Evolutionary conservation across 2,888 invertebrate species (phyloP).

Genomic region (Drosophila subquinaria): DNA sequence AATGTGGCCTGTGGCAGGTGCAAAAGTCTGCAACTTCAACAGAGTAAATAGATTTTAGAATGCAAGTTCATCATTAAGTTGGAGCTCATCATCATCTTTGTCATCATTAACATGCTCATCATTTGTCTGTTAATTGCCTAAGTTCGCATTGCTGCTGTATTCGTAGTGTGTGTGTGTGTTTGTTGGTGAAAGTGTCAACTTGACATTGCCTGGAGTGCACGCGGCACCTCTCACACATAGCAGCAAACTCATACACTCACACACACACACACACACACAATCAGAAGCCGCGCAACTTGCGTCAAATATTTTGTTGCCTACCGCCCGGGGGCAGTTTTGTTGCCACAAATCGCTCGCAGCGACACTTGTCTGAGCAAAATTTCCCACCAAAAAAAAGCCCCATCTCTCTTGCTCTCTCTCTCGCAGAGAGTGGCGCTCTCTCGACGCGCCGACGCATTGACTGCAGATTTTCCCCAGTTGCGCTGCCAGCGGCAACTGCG

Average conservation of each 20-base stretch:
- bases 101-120: neutral
- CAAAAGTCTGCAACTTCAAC: neutral
- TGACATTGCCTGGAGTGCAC: conserved; percentile 84
- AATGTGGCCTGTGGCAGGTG: conserved; percentile 6
- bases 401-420: conserved; percentile 5
- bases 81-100: neutral
- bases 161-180: conserved; percentile 39
- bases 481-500: conserved; percentile 43
- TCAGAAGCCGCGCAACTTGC: conserved; percentile 56
- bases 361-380: conserved; percentile 62
- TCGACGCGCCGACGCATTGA: conserved; percentile 35
- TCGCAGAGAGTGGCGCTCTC: conserved; percentile 16
- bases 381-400: conserved; percentile 43
- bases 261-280: conserved; percentile 13
- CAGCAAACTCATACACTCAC: conserved; percentile 36
- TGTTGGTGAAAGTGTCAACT: conserved; percentile 82
- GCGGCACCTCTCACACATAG: conserved; percentile 73
- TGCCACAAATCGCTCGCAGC: conserved; percentile 71
- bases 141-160: conserved; percentile 21
- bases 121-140: conserved; percentile 46
- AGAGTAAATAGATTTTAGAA: neutral
- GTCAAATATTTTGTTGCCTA: conserved; percentile 77
- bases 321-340: conserved; percentile 64
- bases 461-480: conserved; percentile 42
- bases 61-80: neutral